These are phyloP conservation scores for Pinctada fucata DNA, from an alignment of 2,888 invertebrate species.

Conservation along the genomic window DNA sequence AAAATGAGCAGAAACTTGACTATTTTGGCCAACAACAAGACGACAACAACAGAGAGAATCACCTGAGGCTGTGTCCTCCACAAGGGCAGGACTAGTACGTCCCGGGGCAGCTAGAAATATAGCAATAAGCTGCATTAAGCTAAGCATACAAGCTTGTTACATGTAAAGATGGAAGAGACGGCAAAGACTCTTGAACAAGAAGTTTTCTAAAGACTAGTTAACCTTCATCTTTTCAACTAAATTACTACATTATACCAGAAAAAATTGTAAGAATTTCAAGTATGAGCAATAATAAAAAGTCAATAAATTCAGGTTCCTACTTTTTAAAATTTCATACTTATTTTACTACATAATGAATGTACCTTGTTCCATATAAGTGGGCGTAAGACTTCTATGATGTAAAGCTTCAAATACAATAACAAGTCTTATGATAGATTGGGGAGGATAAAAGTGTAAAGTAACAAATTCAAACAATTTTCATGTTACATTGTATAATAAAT, in stretches of 20 bases:
- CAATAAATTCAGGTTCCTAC: too few species aligned
- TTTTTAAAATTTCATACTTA: too few species aligned
- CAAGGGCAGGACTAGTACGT: slow-evolving; percentile 48
- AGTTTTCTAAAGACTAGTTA: background rate
- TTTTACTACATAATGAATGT: background rate
- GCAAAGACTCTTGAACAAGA: too few species aligned
- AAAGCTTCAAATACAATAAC: slow-evolving; percentile 37
- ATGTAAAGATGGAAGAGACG: background rate
- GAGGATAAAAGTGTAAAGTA: too few species aligned
- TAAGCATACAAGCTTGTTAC: background rate
- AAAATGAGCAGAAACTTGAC: slow-evolving; percentile 1
- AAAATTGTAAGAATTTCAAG: too few species aligned
- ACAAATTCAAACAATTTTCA: too few species aligned
- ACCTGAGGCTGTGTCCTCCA: slow-evolving; percentile 49
- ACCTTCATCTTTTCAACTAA: background rate
- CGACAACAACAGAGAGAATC: slow-evolving; percentile 15
- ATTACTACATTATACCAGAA: background rate
- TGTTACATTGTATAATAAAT: too few species aligned
- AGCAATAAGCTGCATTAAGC: background rate
- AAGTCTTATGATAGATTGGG: slow-evolving; percentile 1
- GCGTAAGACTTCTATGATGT: slow-evolving; percentile 47
- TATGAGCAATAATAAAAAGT: too few species aligned
- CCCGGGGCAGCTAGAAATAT: slow-evolving; percentile 40
- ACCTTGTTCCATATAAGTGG: slow-evolving; percentile 49
- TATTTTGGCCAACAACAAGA: slow-evolving; percentile 13